Base-by-base conservation (phyloP, 2,797 vertebrate species). In the Phrynocephalus vlangalii region DNA sequence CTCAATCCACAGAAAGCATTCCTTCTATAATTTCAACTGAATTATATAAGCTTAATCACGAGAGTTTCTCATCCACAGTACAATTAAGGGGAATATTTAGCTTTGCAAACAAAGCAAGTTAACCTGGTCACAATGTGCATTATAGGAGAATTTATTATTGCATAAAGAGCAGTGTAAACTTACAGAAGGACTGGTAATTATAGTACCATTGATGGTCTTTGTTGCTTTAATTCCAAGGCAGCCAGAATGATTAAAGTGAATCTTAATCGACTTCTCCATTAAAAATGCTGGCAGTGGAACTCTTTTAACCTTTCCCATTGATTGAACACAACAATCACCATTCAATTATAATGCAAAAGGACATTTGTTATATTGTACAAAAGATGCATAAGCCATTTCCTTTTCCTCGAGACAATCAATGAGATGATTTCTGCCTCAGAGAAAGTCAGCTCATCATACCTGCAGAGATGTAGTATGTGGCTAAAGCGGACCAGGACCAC, bases 311-410 rank as follows among this genome's bases (percentile, higher is more conserved):
- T 99, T 99, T 99, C 97, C 97, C 98, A 99, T 99, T 99, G 99
- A 99, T 99, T 98, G 98, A 99, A 99, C 98, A 99, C 98, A 99
- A 99, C 98, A 99, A 99, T 99, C 98, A 99, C 98, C 99, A 98
- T 99, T 99, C 98, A 99, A 99, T 99, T 99, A 98, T 98, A 99
- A 99, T 99, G 98, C 98, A 99, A 99, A 98, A 98, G 98, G 98
- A 99, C 99, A 99, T 99, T 99, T 99, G 98, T 99, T 99, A 99
- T 98, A 98, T 99, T 98, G 98, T 98, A 98, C 97, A 97, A 97
- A 98, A 98, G 98, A 99, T 98, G 98, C 98, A 99, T 97, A 97
- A 99, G 98, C 98, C 98, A 98, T 98, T 99, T 99, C 98, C 98
- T 98, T 97, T 97, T 96, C 97, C 97, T 98, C 97, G 96, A 97